Conservation (phyloP, 2,797 vertebrate genomes). For the Cynopterus sphinx region DNA sequence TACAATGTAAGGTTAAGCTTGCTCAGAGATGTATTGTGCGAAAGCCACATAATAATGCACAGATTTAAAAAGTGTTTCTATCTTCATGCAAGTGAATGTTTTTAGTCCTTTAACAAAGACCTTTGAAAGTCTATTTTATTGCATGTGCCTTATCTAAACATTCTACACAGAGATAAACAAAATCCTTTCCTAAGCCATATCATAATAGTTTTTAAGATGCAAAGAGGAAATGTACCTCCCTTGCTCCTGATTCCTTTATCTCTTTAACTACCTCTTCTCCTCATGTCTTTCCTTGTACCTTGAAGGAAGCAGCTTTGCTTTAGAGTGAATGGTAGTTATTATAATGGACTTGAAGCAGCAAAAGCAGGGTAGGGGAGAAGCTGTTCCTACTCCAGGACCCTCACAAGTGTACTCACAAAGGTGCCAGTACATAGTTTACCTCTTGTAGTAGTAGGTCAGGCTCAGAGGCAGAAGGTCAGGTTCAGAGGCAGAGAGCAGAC, state of each 20-base stretch:
- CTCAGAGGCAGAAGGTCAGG: not conserved
- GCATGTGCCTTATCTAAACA: not conserved
- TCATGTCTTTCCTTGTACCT: no score
- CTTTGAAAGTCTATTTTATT: not conserved
- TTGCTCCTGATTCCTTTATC: rapidly evolving
- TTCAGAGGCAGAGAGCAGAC: not conserved
- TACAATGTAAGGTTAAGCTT: not conserved
- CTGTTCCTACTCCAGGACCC: not conserved
- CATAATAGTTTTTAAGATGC: not conserved
- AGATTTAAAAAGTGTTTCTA: not conserved
- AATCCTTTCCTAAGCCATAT: not conserved
- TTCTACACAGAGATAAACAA: not conserved
- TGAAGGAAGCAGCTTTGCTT: not conserved
- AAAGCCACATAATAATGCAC: not conserved
- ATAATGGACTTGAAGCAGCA: not conserved
- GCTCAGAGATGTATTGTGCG: not conserved
- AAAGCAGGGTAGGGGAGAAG: not conserved
- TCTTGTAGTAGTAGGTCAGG: not conserved
- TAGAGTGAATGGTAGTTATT: not conserved
- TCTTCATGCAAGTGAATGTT: not conserved
- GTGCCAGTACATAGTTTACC: no score
- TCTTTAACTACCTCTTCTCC: not conserved
- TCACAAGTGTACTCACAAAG: not conserved
- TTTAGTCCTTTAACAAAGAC: not conserved
- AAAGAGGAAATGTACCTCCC: not conserved